A percentile compares a stretch with the other conserved stretches of the same genome.
Evolutionary conservation across 1,140 invertebrate species (phyloP).

Genomic region (Aphelinus atriplicis): DNA sequence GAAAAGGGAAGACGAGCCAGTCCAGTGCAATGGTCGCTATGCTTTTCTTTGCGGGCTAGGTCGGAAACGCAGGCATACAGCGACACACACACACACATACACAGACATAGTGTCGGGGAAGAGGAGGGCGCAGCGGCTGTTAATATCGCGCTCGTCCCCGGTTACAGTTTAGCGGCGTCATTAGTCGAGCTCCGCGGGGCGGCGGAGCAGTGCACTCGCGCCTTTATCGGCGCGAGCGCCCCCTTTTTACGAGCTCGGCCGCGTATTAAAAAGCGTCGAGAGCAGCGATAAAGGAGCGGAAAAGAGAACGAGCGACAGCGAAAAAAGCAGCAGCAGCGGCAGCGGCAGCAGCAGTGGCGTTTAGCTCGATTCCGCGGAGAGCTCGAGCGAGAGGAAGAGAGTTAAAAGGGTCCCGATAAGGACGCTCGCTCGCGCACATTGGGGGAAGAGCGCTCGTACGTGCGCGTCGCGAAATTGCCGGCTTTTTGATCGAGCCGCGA

Average conservation of each 20-base stretch:
- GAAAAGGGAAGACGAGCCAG: background rate
- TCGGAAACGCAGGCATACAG: background rate
- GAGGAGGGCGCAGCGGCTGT: background rate
- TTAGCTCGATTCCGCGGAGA: background rate
- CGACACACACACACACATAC: too few relatives aligned
- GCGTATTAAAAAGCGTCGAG: constrained; percentile 20
- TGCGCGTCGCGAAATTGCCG: background rate
- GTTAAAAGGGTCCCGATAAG: too few relatives aligned
- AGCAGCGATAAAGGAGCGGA: background rate
- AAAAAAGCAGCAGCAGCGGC: background rate
- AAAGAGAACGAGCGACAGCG: constrained; percentile 3
- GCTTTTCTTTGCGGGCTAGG: background rate
- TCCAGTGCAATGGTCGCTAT: background rate
- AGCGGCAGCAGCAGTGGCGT: background rate
- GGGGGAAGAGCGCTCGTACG: background rate
- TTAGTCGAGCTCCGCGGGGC: constrained; percentile 20
- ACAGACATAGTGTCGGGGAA: too few relatives aligned
- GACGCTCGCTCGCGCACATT: constrained; percentile 7
- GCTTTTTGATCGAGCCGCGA: constrained; percentile 42
- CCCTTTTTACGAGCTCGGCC: constrained; percentile 21
- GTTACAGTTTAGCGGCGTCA: constrained; percentile 30
- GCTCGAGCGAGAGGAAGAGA: background rate
- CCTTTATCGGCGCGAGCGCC: background rate
- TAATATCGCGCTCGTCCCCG: background rate
- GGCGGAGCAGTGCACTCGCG: background rate